These are phyloP conservation scores for Siniperca knerii DNA, from an alignment of 2,113 vertebrate species.

Conservation along the genomic window DNA sequence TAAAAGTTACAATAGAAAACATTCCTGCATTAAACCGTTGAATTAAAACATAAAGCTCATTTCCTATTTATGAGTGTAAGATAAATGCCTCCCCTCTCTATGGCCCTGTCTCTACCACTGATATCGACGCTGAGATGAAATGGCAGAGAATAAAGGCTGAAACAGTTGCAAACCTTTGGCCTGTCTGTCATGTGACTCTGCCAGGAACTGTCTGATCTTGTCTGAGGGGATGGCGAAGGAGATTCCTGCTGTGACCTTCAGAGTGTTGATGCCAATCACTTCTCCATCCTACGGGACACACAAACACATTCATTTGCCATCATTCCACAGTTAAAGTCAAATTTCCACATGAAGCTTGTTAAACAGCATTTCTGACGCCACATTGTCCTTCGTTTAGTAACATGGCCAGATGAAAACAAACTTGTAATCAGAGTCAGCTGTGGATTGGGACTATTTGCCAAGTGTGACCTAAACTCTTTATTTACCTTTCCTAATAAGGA, in stretches of 20 bases:
- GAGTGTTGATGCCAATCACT: slow-evolving; percentile 98
- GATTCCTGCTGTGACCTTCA: slow-evolving; percentile 98
- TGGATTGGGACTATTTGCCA: background rate
- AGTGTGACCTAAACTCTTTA: slow-evolving; percentile 41
- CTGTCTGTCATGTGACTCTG: slow-evolving; percentile 93
- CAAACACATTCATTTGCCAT: background rate
- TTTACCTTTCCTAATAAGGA: slow-evolving; percentile 31
- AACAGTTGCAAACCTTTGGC: slow-evolving; percentile 87
- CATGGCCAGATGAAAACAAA: background rate
- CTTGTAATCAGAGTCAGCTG: slow-evolving; percentile 48
- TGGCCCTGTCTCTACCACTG: background rate
- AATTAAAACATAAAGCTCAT: background rate
- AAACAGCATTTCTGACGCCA: slow-evolving; percentile 15
- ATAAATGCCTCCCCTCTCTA: background rate
- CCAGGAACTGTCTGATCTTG: slow-evolving; percentile 97
- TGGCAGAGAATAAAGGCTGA: background rate
- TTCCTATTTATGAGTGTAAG: background rate
- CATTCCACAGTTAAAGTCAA: background rate
- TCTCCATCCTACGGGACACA: slow-evolving; percentile 91
- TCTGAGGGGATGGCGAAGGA: slow-evolving; percentile 98
- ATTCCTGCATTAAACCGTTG: background rate
- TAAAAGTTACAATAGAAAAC: background rate
- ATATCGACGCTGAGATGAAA: background rate
- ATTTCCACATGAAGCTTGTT: slow-evolving; percentile 15
- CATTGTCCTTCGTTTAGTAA: background rate